Percentiles rank a stretch among this genome's conserved stretches.
Conservation (phyloP, 2,888 invertebrate species). For the Idaea aversata region DNA sequence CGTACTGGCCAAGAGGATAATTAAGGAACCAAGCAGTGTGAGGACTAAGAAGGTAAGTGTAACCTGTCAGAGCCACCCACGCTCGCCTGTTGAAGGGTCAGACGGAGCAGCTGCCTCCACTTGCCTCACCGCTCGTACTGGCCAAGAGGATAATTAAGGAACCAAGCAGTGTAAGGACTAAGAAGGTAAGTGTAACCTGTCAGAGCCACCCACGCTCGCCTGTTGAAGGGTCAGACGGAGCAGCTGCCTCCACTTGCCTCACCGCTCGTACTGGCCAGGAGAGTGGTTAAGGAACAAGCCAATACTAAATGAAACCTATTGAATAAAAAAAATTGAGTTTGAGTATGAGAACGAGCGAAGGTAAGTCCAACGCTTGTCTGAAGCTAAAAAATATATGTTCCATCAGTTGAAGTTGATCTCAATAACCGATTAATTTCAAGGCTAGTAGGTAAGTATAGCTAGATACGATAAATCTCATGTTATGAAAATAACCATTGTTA, state of each 20-base stretch:
- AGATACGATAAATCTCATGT: background rate
- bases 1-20: conserved; percentile 54
- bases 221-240: conserved; percentile 62
- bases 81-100: conserved; percentile 58
- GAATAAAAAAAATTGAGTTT: too few relatives aligned
- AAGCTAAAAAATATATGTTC: too few relatives aligned
- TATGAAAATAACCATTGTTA: background rate
- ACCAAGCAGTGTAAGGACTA: conserved; percentile 47
- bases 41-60: conserved; percentile 56
- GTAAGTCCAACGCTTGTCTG: conserved; percentile 38
- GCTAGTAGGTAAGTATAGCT: background rate
- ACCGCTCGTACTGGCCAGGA: conserved; percentile 61
- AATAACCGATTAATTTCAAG: background rate
- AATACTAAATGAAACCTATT: too few relatives aligned
- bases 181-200: conserved; percentile 54
- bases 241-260: conserved; percentile 71
- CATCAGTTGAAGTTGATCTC: background rate
- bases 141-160: conserved; percentile 58
- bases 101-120: conserved; percentile 67
- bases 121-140: conserved; percentile 69
- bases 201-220: conserved; percentile 56
- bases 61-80: conserved; percentile 55
- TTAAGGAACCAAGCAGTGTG: conserved; percentile 54
- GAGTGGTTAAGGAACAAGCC: conserved; percentile 53
- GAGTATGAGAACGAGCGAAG: conserved; percentile 53